Conservation (phyloP, 2,797 vertebrate species). For the Phoeniculus purpureus region DNA sequence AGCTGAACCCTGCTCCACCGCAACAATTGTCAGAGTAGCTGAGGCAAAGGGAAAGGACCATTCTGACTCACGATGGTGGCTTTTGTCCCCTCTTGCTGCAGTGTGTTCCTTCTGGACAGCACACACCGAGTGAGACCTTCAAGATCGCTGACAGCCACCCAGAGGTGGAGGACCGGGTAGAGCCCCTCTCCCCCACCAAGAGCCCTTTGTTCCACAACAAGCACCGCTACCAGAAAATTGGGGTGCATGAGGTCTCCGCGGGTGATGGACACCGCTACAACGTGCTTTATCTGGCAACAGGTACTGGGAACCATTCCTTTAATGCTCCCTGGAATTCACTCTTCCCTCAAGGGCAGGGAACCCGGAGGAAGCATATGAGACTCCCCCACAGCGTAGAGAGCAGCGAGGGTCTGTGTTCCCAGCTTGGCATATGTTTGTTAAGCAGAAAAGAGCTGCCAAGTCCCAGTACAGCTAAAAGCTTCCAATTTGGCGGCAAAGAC, state of each 20-base stretch:
- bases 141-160: slow-evolving; percentile 79
- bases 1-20: background rate
- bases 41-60: background rate
- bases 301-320: slow-evolving; percentile 1
- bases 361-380: background rate
- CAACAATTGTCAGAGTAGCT: background rate
- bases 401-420: background rate
- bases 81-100: background rate
- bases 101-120: slow-evolving; percentile 67
- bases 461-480: background rate
- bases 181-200: slow-evolving; percentile 51
- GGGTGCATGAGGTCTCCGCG: slow-evolving; percentile 63
- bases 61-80: background rate
- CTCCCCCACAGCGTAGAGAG: background rate
- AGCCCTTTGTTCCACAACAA: slow-evolving; percentile 77
- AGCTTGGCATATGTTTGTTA: background rate
- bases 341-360: rapidly evolving
- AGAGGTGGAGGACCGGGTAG: slow-evolving; percentile 71
- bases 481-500: background rate
- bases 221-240: slow-evolving; percentile 75
- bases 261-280: slow-evolving; percentile 17
- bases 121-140: slow-evolving; percentile 76
- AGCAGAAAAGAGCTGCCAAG: background rate
- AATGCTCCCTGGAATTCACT: background rate
- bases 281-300: slow-evolving; percentile 77